Base-by-base conservation (phyloP, 1,140 invertebrate species). In the Hormaphis cornu region DNA sequence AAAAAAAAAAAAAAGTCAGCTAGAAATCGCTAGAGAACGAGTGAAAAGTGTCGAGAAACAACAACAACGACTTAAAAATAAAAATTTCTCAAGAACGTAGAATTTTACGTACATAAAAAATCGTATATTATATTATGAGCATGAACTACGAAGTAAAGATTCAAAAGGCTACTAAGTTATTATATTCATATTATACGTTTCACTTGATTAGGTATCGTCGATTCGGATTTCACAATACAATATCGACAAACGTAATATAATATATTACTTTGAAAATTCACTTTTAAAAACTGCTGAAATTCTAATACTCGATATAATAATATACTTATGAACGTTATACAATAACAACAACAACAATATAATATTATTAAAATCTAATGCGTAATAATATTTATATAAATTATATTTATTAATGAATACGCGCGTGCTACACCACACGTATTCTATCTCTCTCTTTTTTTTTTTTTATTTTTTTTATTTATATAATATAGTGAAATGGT, bases 341-440 rank as follows among this genome's bases (percentile, higher is more conserved):
- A 66, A 66, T 66, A 66, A 66, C 59, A 66, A 66, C 59, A 66
- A 66, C 28, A 66, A 66, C 59, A 66, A 63, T 63, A 58, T 35
- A 66, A 66, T 66, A 33, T 30, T 66, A 30, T 20, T 10, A 50
- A 66, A 46, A 33, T 3, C 40, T 66, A 66, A 46, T 48, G 28
- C 48, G 28, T n/a, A n/a, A n/a, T n/a, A n/a, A n/a, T 48, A 30
- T 63, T 30, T 42, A 61, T 42, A 28, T 30, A 52, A 52, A 12
- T 33, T 54, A 54, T 33, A 54, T 28, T 28, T 30, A 18, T 16
- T n/a, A 28, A 52, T 54, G 33, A 16, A 53, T 28, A 30, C 16
- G 6, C 14, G 14, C n/a, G 18, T 6, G 20, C 18, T 18, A 7
- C 20, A 4, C 9, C n/a, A 54, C 20, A 37, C 33, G 24, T n/a